A percentile compares a stretch with the other conserved stretches of the same genome.
phyloP scores from a whole-genome alignment of 2,888 invertebrate genomes.

The Drosophila stalkeri region DNA sequence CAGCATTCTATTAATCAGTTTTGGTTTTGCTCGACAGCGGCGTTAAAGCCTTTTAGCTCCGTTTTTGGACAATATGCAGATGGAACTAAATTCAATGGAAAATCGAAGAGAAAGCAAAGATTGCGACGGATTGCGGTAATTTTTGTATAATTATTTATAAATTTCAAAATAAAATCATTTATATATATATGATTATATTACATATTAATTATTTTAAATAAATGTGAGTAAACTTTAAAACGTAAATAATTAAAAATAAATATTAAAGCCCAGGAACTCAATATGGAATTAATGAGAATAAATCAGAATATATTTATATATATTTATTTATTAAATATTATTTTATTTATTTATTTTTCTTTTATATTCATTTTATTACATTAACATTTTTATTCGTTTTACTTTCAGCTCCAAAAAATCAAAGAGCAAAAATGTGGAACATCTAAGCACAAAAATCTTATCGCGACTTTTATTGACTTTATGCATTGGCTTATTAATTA shows the following conservation, averaged over 20 bases:
- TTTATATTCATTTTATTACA: neutral
- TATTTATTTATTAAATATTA: too few species aligned
- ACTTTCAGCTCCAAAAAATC: conserved; percentile 6
- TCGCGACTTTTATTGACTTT: conserved; percentile 61
- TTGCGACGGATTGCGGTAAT: conserved; percentile 20
- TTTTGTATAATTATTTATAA: neutral
- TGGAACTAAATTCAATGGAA: neutral
- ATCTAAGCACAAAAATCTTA: conserved; percentile 42
- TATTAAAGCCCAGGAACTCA: too few species aligned
- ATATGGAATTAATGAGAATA: too few species aligned
- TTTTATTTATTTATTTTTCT: neutral
- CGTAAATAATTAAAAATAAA: too few species aligned
- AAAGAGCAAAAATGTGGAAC: neutral
- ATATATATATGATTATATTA: too few species aligned
- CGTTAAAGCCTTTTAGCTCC: conserved; percentile 1
- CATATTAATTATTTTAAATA: too few species aligned
- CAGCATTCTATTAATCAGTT: conserved; percentile 23
- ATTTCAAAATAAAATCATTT: too few species aligned
- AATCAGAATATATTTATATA: too few species aligned
- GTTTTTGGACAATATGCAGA: conserved; percentile 30
- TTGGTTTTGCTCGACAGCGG: conserved; percentile 32
- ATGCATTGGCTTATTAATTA: conserved; percentile 60
- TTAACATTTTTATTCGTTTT: neutral
- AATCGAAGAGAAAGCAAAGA: conserved; percentile 4
- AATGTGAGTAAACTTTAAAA: too few species aligned